Evolutionary conservation across 2,888 invertebrate genomes (phyloP).

Genomic region (Brachyopa scutellaris): DNA sequence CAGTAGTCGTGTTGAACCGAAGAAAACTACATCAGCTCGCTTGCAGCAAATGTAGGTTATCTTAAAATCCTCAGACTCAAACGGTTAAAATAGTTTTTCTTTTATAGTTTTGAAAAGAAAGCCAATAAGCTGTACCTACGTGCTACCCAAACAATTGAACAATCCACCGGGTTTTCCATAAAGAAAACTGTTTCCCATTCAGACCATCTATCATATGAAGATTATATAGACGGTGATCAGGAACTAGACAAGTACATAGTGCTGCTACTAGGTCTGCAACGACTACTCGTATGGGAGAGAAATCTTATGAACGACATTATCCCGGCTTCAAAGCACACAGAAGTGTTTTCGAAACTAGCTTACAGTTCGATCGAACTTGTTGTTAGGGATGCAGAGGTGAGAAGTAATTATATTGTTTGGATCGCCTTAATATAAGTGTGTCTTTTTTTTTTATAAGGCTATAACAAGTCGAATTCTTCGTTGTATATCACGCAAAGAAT

Average conservation of each 20-base stretch:
- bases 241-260: conserved; percentile 93
- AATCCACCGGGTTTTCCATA: conserved; percentile 90
- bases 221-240: conserved; percentile 85
- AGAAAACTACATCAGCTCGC: conserved; percentile 90
- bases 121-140: conserved; percentile 92
- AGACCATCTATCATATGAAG: conserved; percentile 80
- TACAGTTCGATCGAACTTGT: conserved; percentile 92
- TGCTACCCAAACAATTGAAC: conserved; percentile 91
- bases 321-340: conserved; percentile 90
- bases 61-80: too few relatives aligned
- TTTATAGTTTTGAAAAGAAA: conserved; percentile 87
- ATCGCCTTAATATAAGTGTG: too few relatives aligned
- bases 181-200: conserved; percentile 82
- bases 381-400: conserved; percentile 92
- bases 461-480: conserved; percentile 89
- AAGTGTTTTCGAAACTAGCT: conserved; percentile 92
- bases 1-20: conserved; percentile 88
- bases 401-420: background rate
- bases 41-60: conserved; percentile 88
- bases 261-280: conserved; percentile 90
- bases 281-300: conserved; percentile 94
- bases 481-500: conserved; percentile 90
- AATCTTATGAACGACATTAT: conserved; percentile 92
- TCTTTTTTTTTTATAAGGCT: too few relatives aligned
- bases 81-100: too few relatives aligned